A percentile compares a stretch with the other conserved stretches of the same genome.
Evolutionary conservation across 53 echinoderm and acorn worm genomes (phyloP).

Genomic region (Apostichopus leukothele): DNA sequence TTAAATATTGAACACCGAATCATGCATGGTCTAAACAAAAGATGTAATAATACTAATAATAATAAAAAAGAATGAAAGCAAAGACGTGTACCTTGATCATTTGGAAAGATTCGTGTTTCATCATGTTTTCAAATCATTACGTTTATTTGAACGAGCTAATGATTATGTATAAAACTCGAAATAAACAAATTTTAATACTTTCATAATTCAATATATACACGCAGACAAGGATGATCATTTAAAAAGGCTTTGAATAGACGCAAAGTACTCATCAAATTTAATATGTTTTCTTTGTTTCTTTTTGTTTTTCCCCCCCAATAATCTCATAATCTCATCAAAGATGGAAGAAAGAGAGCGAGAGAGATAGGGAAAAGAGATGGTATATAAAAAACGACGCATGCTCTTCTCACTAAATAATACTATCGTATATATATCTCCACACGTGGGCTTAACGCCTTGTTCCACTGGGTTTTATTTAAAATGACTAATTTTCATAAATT

Average conservation of each 20-base stretch:
- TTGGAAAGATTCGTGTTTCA: background rate
- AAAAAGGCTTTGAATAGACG: background rate
- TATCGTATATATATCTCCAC: conserved; percentile 1
- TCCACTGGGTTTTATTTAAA: background rate
- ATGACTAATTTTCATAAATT: conserved; percentile 14
- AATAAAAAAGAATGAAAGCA: background rate
- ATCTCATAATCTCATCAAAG: background rate
- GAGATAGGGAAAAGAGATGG: background rate
- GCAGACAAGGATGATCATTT: conserved; percentile 7
- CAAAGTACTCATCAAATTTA: background rate
- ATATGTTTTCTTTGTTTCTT: too few relatives aligned
- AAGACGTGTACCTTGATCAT: too few relatives aligned
- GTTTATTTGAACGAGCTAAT: background rate
- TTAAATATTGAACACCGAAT: background rate
- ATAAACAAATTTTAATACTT: background rate
- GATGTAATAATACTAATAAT: background rate
- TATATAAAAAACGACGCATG: background rate
- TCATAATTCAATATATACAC: background rate
- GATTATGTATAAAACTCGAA: background rate
- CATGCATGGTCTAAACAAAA: background rate
- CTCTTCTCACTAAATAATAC: background rate
- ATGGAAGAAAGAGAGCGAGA: background rate
- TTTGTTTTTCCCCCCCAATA: background rate
- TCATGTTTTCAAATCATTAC: background rate
- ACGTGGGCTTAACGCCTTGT: conserved; percentile 10